A percentile compares a stretch with the other conserved stretches of the same genome.
phyloP scores from a whole-genome alignment of 2,113 vertebrate species.

The Potamarius usumacintae region DNA sequence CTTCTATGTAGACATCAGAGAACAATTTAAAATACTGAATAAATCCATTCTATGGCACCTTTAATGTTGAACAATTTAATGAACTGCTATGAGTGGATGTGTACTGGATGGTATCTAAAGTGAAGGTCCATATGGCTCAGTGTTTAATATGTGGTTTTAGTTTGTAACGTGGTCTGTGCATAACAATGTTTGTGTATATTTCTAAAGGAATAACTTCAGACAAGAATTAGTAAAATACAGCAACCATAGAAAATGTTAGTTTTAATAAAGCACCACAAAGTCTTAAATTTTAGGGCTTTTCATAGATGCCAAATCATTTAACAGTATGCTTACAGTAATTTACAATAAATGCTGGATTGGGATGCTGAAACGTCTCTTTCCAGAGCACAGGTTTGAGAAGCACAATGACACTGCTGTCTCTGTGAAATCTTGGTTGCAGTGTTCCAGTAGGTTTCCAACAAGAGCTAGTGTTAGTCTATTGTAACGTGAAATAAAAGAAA shows the following conservation, averaged over 20 bases:
- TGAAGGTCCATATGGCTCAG: background rate
- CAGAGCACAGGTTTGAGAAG: conserved; percentile 56
- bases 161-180: conserved; percentile 29
- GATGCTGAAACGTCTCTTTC: conserved; percentile 45
- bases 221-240: background rate
- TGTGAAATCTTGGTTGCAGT: conserved; percentile 33
- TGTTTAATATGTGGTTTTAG: conserved; percentile 35
- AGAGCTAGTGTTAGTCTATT: conserved; percentile 42
- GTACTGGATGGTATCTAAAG: conserved; percentile 5
- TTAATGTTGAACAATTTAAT: conserved; percentile 7
- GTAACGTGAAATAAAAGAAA: conserved; percentile 36
- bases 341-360: conserved; percentile 47
- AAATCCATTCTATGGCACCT: background rate
- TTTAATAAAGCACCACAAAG: conserved; percentile 5
- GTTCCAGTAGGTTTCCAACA: conserved; percentile 25
- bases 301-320: conserved; percentile 15
- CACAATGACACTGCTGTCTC: conserved; percentile 46
- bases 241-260: conserved; percentile 2
- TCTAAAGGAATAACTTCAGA: conserved; percentile 7
- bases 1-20: too few relatives aligned
- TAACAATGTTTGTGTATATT: conserved; percentile 26
- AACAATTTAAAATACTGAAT: too few relatives aligned
- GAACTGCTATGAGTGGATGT: conserved; percentile 5
- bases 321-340: conserved; percentile 39
- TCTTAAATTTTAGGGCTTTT: conserved; percentile 33